Conservation (phyloP, 2,888 invertebrate genomes). For the Onchidella celtica region DNA sequence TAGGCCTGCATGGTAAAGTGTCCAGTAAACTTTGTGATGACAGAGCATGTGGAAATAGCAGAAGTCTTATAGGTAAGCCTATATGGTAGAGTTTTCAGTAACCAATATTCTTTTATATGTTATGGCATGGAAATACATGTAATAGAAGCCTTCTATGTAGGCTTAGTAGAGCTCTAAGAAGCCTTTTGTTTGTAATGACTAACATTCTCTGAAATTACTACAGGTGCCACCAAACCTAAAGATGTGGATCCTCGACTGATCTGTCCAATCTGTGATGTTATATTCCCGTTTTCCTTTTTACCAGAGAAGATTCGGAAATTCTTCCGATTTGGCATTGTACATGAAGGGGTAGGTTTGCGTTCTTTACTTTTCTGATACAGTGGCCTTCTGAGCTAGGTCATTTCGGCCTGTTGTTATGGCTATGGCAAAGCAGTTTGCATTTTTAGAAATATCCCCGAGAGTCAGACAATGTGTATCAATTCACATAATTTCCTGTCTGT, state of each 20-base stretch:
- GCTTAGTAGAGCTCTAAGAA: too few relatives aligned
- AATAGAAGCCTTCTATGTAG: too few relatives aligned
- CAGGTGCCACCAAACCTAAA: constrained; percentile 65
- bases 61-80: too few relatives aligned
- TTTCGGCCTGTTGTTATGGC: neutral
- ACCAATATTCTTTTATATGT: too few relatives aligned
- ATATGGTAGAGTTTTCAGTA: too few relatives aligned
- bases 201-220: neutral
- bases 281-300: constrained; percentile 65
- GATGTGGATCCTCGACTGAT: constrained; percentile 68
- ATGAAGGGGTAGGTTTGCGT: constrained; percentile 59
- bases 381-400: neutral
- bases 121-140: too few relatives aligned
- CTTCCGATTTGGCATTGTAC: constrained; percentile 71
- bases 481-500: too few relatives aligned
- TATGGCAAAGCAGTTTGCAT: neutral
- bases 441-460: neutral
- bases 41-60: too few relatives aligned
- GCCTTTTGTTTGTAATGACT: neutral
- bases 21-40: too few relatives aligned
- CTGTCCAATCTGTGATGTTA: constrained; percentile 69
- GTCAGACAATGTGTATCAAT: too few relatives aligned
- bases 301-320: constrained; percentile 67
- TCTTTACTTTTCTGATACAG: neutral
- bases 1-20: too few relatives aligned